Evolutionary conservation across 2,888 invertebrate species (phyloP).

Genomic region (Trypoxylon attenuatum): DNA sequence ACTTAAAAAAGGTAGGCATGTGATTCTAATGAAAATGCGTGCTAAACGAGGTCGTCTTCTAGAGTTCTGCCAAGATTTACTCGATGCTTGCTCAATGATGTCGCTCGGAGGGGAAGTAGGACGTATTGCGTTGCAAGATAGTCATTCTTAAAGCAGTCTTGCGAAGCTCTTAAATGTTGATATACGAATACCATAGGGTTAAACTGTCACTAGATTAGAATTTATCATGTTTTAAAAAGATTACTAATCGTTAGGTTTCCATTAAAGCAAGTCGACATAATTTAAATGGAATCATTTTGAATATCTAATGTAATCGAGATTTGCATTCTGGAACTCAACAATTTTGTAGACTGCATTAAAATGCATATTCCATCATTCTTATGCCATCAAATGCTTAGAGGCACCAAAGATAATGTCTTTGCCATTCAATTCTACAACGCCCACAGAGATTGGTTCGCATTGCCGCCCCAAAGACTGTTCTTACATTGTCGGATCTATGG

Average conservation of each 20-base stretch:
- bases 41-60: slow-evolving; percentile 22
- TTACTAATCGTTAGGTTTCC: too few species aligned
- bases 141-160: slow-evolving; percentile 31
- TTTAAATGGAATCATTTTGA: too few species aligned
- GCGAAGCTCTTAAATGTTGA: slow-evolving; percentile 36
- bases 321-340: too few species aligned
- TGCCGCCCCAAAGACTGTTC: not conserved
- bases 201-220: too few species aligned
- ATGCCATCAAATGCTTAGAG: not conserved
- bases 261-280: too few species aligned
- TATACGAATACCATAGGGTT: slow-evolving; percentile 11
- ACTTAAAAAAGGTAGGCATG: not conserved
- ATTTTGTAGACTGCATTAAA: not conserved
- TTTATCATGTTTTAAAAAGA: not conserved
- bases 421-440: not conserved
- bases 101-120: slow-evolving; percentile 32
- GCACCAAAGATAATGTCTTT: not conserved
- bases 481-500: not conserved
- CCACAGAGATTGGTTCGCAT: not conserved
- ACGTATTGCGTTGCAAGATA: slow-evolving; percentile 31
- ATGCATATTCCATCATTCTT: not conserved
- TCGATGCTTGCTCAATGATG: slow-evolving; percentile 39
- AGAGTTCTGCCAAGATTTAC: slow-evolving; percentile 17
- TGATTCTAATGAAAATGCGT: slow-evolving; percentile 10
- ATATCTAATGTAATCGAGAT: too few species aligned